Percentiles rank a stretch among this genome's conserved stretches.
Conservation (phyloP, 2,797 vertebrate genomes). For the Varecia variegata region DNA sequence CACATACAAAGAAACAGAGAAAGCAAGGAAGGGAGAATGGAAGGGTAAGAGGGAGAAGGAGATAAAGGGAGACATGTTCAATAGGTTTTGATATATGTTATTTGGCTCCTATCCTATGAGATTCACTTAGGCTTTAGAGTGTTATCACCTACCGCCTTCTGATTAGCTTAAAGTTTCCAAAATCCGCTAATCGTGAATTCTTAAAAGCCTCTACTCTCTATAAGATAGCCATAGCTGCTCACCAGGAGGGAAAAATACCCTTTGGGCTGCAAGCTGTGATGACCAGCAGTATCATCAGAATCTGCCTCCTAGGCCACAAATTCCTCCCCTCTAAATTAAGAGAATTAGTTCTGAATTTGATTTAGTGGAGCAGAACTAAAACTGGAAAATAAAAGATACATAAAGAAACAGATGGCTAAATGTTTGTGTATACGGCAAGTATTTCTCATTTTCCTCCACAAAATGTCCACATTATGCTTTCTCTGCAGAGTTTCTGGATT, state of each 20-base stretch:
- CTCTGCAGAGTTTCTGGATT: conserved; percentile 34
- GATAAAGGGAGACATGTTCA: not conserved
- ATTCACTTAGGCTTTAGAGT: conserved; percentile 25
- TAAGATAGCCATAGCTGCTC: not conserved
- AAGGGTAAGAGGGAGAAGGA: not conserved
- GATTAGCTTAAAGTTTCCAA: conserved; percentile 31
- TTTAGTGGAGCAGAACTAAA: conserved; percentile 38
- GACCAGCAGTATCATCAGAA: conserved; percentile 36
- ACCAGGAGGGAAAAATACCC: not conserved
- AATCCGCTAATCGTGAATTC: conserved; percentile 33
- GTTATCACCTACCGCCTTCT: not conserved
- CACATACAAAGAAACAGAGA: not conserved
- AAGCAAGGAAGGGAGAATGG: not conserved
- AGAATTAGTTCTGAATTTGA: conserved; percentile 43
- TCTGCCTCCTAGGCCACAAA: conserved; percentile 1
- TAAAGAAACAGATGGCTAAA: conserved; percentile 54
- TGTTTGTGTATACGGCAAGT: conserved; percentile 15
- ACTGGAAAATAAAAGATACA: conserved; percentile 22
- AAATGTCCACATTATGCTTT: conserved; percentile 14
- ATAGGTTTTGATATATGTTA: not conserved
- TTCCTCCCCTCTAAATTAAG: conserved; percentile 43
- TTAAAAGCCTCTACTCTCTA: conserved; percentile 52
- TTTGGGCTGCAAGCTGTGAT: not conserved
- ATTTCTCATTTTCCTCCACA: conserved; percentile 12
- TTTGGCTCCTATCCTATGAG: not conserved